A percentile compares a stretch with the other conserved stretches of the same genome.
phyloP scores from a whole-genome alignment of 2,888 invertebrate genomes.

The Cheilosia pagana region DNA sequence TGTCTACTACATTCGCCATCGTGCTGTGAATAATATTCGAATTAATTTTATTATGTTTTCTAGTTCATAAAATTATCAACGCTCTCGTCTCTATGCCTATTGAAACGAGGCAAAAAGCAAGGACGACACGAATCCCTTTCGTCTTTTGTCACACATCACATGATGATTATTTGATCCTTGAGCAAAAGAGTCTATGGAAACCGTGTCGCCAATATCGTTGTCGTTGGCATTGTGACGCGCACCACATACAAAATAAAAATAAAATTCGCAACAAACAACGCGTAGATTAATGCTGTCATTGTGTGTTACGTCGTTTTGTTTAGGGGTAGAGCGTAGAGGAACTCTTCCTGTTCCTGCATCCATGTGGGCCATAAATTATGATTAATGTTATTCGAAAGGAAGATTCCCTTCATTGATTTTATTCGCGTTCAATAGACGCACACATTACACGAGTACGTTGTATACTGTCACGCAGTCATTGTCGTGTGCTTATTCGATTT shows the following conservation, averaged over 20 bases:
- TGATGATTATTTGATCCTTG: constrained; percentile 70
- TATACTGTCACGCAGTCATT: constrained; percentile 51
- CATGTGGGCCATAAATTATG: constrained; percentile 68
- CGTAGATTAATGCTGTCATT: constrained; percentile 23
- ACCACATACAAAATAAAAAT: constrained; percentile 26
- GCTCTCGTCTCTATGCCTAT: constrained; percentile 57
- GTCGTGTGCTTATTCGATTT: constrained; percentile 54
- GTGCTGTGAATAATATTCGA: constrained; percentile 77
- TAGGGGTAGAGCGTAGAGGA: not conserved
- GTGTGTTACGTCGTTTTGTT: constrained; percentile 13
- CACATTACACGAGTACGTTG: constrained; percentile 37
- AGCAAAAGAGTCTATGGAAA: constrained; percentile 62
- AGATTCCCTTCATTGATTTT: constrained; percentile 73
- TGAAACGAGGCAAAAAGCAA: constrained; percentile 36
- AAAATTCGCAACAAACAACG: constrained; percentile 27
- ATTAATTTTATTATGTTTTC: constrained; percentile 83
- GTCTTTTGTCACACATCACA: constrained; percentile 40
- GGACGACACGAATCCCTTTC: constrained; percentile 11
- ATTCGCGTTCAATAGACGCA: constrained; percentile 69
- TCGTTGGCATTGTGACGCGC: constrained; percentile 48
- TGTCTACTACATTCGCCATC: constrained; percentile 36
- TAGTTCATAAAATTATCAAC: constrained; percentile 82
- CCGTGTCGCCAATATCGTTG: constrained; percentile 55
- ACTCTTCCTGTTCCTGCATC: constrained; percentile 30
- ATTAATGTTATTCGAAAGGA: constrained; percentile 69